Base-by-base conservation (phyloP, 1,140 invertebrate species). In the Pemphigus obesinymphae region DNA sequence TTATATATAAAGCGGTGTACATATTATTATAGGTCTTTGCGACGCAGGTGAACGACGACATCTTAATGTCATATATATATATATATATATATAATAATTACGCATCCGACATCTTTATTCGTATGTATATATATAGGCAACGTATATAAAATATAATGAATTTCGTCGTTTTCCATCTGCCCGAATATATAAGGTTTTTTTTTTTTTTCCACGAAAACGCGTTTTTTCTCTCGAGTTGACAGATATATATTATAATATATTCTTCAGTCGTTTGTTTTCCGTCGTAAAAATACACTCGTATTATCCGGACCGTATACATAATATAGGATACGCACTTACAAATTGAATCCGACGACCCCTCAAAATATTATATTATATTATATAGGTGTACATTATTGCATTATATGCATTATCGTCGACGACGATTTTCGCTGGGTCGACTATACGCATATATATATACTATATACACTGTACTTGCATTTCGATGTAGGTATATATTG, bases 31-130 rank as follows among this genome's bases (percentile, higher is more conserved):
- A 26, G 3, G 40, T 45, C 6, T 4, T 26, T 15, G 31, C 7
- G 37, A 20, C 17, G 43, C 40, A 45, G 40, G 26, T 58, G 63
- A 17, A 68, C 34, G 75, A 61, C 55, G 23, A 55, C 75, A n/a
- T 61, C 31, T 55, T 61, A 10, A 75, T 78, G 31, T n/a, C 10
- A 66, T 37, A 66, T 37, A 37, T 10, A 3, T 11, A 40, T 37
- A 66, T 13, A 66, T 66, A 37, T n/a, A n/a, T 4, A 5, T 68
- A 40, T 68, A n/a, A 23, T n/a, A n/a, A 17, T 10, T 68, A 68
- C 20, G 63, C 1, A n/a, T 31, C 40, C 23, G 43, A 72, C 68
- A 72, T 72, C 68, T 72, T 72, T 72, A 72, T 72, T 43, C 37
- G n/a, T 70, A 26, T 34, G 31, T 7, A 15, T 20, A 61, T 6